Percentiles rank a stretch among this genome's conserved stretches.
phyloP scores from a whole-genome alignment of 2,797 vertebrate genomes.

The Notolabrus celidotus region DNA sequence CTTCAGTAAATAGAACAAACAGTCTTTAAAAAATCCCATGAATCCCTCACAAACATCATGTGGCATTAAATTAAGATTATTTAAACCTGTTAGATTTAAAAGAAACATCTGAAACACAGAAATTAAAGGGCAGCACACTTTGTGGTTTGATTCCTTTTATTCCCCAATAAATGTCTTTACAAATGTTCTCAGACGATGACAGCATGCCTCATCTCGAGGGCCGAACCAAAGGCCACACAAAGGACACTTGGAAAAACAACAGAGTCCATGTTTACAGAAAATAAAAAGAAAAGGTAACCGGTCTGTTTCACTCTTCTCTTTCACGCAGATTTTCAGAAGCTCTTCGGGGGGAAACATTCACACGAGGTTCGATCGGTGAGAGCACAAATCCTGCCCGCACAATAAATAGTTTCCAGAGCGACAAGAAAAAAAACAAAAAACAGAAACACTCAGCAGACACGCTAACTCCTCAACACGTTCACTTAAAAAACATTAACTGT shows the following conservation, averaged over 20 bases:
- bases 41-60: no score
- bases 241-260: constrained; percentile 81
- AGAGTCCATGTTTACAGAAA: constrained; percentile 55
- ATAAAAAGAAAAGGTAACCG: not conserved
- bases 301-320: constrained; percentile 13
- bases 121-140: constrained; percentile 1
- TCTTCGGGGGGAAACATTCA: constrained; percentile 44
- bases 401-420: constrained; percentile 81
- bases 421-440: constrained; percentile 30
- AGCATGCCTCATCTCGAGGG: constrained; percentile 43
- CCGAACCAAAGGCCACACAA: constrained; percentile 72
- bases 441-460: constrained; percentile 35
- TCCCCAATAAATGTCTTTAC: constrained; percentile 77
- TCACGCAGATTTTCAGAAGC: constrained; percentile 13
- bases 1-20: no score
- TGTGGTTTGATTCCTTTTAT: constrained; percentile 76
- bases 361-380: constrained; percentile 28
- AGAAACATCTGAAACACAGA: not conserved
- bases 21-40: no score
- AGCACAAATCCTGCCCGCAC: constrained; percentile 52
- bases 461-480: constrained; percentile 16
- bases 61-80: no score
- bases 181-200: constrained; percentile 73
- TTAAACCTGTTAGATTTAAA: no score
- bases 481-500: constrained; percentile 31